These are phyloP conservation scores for Rhea pennata DNA, from an alignment of 2,113 vertebrate species.

Conservation along the genomic window DNA sequence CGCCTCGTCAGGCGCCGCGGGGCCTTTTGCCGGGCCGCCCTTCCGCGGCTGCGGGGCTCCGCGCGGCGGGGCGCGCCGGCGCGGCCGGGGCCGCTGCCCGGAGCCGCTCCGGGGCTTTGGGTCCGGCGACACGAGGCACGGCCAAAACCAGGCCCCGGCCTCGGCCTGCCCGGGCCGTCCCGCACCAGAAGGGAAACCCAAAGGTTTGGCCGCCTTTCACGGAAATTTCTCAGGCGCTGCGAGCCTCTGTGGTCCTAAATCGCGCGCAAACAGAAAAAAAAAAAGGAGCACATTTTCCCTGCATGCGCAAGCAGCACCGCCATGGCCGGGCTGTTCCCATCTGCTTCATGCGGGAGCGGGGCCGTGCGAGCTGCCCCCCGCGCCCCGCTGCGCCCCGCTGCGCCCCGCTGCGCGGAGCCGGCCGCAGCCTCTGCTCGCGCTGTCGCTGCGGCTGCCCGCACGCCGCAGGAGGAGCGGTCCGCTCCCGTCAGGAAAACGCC, in stretches of 20 bases:
- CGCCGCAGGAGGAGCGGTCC: background rate
- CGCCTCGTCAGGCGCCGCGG: no score
- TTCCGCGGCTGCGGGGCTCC: no score
- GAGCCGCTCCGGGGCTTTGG: accelerated
- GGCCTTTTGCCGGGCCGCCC: no score
- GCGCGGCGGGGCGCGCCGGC: no score
- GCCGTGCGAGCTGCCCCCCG: background rate
- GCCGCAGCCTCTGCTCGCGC: background rate
- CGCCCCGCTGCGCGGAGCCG: background rate
- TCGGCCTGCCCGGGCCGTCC: background rate
- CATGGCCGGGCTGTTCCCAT: background rate
- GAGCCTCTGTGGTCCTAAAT: background rate
- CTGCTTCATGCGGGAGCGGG: background rate
- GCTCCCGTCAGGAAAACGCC: background rate
- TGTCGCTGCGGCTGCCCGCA: background rate
- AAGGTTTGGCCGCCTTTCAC: background rate
- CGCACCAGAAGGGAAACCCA: background rate
- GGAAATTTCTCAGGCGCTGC: background rate
- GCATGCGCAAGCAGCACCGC: background rate
- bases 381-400: background rate
- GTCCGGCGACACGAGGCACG: background rate
- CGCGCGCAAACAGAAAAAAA: accelerated
- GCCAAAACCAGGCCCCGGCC: background rate
- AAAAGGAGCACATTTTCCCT: accelerated
- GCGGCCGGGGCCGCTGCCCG: background rate